phyloP scores from a whole-genome alignment of 2,797 vertebrate genomes.

The Malurus leucopterus region DNA sequence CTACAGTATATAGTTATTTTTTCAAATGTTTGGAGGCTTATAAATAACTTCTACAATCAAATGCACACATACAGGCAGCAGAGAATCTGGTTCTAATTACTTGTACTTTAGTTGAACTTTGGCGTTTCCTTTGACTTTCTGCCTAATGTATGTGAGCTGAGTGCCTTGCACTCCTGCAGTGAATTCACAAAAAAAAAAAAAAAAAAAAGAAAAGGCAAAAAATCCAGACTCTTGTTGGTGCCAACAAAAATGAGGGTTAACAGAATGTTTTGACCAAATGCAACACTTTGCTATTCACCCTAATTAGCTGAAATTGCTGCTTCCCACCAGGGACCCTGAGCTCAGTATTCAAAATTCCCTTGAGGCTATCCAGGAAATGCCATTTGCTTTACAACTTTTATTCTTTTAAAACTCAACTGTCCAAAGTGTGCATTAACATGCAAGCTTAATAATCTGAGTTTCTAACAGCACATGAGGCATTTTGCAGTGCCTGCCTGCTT shows the following conservation, averaged over 20 bases:
- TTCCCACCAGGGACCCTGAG: slow-evolving; percentile 71
- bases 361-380: slow-evolving; percentile 81
- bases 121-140: slow-evolving; percentile 86
- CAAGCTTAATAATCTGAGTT: slow-evolving; percentile 63
- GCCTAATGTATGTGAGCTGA: slow-evolving; percentile 82
- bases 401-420: slow-evolving; percentile 73
- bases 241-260: slow-evolving; percentile 80
- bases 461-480: slow-evolving; percentile 53
- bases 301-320: slow-evolving; percentile 81
- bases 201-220: slow-evolving; percentile 9
- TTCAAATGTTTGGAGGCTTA: slow-evolving; percentile 66
- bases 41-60: slow-evolving; percentile 74
- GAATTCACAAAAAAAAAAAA: slow-evolving; percentile 61
- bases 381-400: slow-evolving; percentile 78
- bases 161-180: slow-evolving; percentile 74
- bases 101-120: slow-evolving; percentile 91
- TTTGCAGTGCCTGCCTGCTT: slow-evolving; percentile 55
- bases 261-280: slow-evolving; percentile 78
- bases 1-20: slow-evolving; percentile 42
- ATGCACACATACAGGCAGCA: slow-evolving; percentile 52
- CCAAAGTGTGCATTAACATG: slow-evolving; percentile 71
- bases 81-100: slow-evolving; percentile 88
- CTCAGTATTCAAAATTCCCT: slow-evolving; percentile 75
- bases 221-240: slow-evolving; percentile 69
- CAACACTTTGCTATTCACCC: slow-evolving; percentile 76